Percentiles rank a stretch among this genome's conserved stretches.
These are phyloP conservation scores for Myotis daubentonii DNA, from an alignment of 2,797 vertebrate species.

Conservation along the genomic window DNA sequence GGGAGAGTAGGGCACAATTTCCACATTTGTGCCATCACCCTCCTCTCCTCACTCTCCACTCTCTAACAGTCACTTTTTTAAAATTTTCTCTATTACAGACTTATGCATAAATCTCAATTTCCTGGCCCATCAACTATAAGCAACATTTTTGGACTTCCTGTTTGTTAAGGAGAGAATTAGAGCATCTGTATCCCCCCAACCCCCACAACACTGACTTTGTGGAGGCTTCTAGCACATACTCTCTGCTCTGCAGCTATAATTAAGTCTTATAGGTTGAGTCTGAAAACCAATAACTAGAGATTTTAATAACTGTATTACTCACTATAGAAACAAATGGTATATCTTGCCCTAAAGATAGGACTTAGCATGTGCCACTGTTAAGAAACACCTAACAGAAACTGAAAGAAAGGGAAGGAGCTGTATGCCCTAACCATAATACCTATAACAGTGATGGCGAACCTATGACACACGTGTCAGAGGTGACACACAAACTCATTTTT, in stretches of 20 bases:
- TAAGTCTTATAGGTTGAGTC: background rate
- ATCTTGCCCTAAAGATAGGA: background rate
- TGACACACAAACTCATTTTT: no score
- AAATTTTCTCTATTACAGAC: background rate
- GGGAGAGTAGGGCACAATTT: background rate
- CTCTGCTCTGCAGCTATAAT: background rate
- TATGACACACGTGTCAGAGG: no score
- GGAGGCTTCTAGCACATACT: background rate
- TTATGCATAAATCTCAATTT: background rate
- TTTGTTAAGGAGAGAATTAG: background rate
- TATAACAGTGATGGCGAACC: background rate
- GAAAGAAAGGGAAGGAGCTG: background rate
- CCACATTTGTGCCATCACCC: background rate
- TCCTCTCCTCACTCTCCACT: background rate
- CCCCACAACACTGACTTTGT: background rate
- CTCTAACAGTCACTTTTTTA: background rate
- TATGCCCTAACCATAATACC: background rate
- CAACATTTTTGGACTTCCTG: constrained; percentile 5
- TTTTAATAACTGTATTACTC: background rate
- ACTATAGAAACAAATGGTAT: background rate
- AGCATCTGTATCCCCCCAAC: background rate
- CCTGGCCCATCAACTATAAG: background rate
- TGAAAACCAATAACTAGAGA: constrained; percentile 5
- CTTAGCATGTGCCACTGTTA: background rate
- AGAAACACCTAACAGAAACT: constrained; percentile 2